phyloP scores from a whole-genome alignment of 2,113 vertebrate genomes.

The Melanotaenia duboulayi region DNA sequence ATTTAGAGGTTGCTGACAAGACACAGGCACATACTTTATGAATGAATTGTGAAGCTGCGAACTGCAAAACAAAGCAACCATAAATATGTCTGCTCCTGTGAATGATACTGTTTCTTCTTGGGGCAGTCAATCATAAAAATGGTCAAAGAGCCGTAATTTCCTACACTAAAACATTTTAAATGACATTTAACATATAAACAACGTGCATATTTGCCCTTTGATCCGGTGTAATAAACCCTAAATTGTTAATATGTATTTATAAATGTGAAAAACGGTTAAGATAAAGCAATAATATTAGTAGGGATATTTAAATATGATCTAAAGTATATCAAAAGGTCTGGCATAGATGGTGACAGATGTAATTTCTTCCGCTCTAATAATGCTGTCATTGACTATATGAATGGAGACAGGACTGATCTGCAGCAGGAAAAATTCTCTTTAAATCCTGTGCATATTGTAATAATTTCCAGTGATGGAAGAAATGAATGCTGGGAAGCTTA shows the following conservation, averaged over 20 bases:
- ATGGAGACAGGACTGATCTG: not conserved
- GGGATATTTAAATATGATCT: not conserved
- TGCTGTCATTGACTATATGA: not conserved
- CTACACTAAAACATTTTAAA: not conserved
- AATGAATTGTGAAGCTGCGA: conserved; percentile 59
- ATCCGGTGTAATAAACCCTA: not conserved
- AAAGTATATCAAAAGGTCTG: not conserved
- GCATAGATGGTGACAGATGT: not conserved
- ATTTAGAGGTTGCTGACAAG: conserved; percentile 40
- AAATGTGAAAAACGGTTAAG: not conserved
- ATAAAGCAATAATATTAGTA: too few relatives aligned
- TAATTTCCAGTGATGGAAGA: not conserved
- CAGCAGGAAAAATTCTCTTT: conserved; percentile 6
- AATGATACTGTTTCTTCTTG: conserved; percentile 19
- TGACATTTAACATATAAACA: not conserved
- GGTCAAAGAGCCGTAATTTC: conserved; percentile 16
- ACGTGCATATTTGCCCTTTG: not conserved
- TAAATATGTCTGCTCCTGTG: conserved; percentile 36
- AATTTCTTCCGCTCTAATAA: not conserved
- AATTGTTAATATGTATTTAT: not conserved
- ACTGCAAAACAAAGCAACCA: conserved; percentile 38
- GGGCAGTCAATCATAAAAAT: conserved; percentile 38
- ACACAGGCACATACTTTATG: conserved; percentile 56
- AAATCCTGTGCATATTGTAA: conserved; percentile 16
- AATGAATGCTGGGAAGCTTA: conserved; percentile 9